phyloP scores from a whole-genome alignment of 2,888 invertebrate species.

The Sepioteuthis lessoniana region DNA sequence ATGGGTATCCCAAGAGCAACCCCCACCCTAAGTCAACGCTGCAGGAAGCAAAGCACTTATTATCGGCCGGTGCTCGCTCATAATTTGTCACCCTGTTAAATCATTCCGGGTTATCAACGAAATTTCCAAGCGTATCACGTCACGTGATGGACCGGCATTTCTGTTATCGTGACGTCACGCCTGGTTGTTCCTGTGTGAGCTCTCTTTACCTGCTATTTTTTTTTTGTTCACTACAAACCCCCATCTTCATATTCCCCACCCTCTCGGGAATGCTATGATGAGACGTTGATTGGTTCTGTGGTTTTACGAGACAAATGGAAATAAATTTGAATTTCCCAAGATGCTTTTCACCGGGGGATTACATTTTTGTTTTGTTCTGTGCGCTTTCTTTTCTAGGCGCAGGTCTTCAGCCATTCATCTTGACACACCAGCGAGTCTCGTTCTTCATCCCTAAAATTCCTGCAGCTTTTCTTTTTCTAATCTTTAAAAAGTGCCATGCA shows the following conservation, averaged over 20 bases:
- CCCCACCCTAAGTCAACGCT: not conserved
- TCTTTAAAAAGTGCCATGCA: too few relatives aligned
- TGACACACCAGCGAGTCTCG: not conserved
- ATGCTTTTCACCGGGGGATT: not conserved
- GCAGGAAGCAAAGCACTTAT: not conserved
- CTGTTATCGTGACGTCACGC: slow-evolving; percentile 20
- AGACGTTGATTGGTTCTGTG: not conserved
- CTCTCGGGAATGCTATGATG: not conserved
- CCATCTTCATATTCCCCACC: not conserved
- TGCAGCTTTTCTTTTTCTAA: not conserved
- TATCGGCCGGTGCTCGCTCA: slow-evolving; percentile 18
- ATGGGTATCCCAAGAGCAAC: not conserved
- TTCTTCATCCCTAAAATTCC: not conserved
- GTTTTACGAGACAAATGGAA: not conserved
- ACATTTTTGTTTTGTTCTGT: too few relatives aligned
- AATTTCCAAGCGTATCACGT: not conserved
- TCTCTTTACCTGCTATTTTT: not conserved
- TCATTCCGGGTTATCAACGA: slow-evolving; percentile 23
- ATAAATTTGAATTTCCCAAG: not conserved
- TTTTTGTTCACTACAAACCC: too few relatives aligned
- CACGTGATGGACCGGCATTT: not conserved
- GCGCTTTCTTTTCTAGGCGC: not conserved
- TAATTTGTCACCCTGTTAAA: slow-evolving; percentile 23
- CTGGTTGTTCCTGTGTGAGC: not conserved
- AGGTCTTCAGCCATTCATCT: not conserved